Percentiles rank a stretch among this genome's conserved stretches.
These are phyloP conservation scores for Bugulina stolonifera DNA, from an alignment of 2,888 invertebrate species.

Conservation along the genomic window DNA sequence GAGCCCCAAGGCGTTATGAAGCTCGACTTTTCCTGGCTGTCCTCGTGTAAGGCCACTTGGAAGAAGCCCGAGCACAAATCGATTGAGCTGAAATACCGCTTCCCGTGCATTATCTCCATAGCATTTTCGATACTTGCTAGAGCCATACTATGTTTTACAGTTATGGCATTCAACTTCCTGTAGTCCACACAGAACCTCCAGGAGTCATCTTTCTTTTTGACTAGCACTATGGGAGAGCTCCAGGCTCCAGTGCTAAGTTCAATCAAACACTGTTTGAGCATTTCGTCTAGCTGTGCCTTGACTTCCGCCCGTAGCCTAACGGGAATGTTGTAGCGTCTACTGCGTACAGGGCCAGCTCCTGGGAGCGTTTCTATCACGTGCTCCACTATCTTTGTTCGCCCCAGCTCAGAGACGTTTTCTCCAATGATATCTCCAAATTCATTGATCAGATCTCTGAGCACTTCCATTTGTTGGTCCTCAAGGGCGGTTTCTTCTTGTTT, in stretches of 20 bases:
- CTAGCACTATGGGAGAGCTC: not conserved
- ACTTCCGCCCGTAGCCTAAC: not conserved
- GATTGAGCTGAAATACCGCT: constrained; percentile 5
- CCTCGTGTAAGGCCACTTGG: not conserved
- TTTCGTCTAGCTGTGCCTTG: constrained; percentile 2
- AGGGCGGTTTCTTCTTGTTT: not conserved
- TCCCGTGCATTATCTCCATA: constrained; percentile 11
- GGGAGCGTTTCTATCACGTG: constrained; percentile 5
- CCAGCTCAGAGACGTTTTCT: constrained; percentile 5
- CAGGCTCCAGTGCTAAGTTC: not conserved
- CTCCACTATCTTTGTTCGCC: not conserved
- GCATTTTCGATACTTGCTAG: not conserved
- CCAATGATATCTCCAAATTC: constrained; percentile 8
- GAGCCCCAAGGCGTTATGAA: not conserved
- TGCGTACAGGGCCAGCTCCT: not conserved
- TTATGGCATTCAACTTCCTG: not conserved
- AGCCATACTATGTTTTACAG: not conserved
- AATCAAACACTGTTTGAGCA: not conserved
- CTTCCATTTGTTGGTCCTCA: not conserved
- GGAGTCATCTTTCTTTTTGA: constrained; percentile 16
- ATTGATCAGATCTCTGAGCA: not conserved
- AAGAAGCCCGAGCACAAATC: constrained; percentile 22
- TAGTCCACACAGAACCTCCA: constrained; percentile 25
- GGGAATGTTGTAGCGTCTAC: not conserved
- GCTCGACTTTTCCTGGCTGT: not conserved